Conservation (phyloP, 2,888 invertebrate genomes). For the Ormyrus rosae region DNA sequence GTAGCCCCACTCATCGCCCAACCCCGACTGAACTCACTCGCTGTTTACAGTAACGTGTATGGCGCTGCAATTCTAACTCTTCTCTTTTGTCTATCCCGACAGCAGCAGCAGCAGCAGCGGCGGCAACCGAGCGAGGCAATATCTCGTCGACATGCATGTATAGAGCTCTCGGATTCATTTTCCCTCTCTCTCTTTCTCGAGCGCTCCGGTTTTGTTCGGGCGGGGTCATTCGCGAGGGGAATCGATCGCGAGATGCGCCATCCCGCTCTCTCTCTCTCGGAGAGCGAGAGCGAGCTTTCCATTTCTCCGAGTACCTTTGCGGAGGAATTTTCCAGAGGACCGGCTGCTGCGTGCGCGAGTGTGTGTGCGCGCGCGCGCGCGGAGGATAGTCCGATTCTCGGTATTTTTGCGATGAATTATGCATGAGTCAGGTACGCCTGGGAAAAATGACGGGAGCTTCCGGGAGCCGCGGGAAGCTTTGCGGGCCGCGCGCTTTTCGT, state of each 20-base stretch:
- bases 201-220: slow-evolving; percentile 45
- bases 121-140: not conserved
- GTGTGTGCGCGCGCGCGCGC: not conserved
- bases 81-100: slow-evolving; percentile 20
- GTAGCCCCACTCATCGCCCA: too few relatives aligned
- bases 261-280: not conserved
- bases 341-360: not conserved
- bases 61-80: slow-evolving; percentile 4
- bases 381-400: not conserved
- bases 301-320: not conserved
- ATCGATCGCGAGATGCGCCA: slow-evolving; percentile 39
- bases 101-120: too few relatives aligned
- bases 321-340: not conserved
- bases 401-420: slow-evolving; percentile 35
- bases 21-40: slow-evolving; percentile 4
- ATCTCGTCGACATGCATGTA: slow-evolving; percentile 25
- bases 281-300: not conserved
- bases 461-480: not conserved
- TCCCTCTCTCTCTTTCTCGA: not conserved
- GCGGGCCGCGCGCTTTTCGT: not conserved
- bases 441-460: slow-evolving; percentile 3
- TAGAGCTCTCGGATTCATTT: slow-evolving; percentile 3
- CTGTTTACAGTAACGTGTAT: slow-evolving; percentile 14
- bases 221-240: slow-evolving; percentile 47
- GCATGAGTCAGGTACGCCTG: slow-evolving; percentile 5